A percentile compares a stretch with the other conserved stretches of the same genome.
phyloP scores from a whole-genome alignment of 2,797 vertebrate genomes.

The Atherinosoma microstoma region DNA sequence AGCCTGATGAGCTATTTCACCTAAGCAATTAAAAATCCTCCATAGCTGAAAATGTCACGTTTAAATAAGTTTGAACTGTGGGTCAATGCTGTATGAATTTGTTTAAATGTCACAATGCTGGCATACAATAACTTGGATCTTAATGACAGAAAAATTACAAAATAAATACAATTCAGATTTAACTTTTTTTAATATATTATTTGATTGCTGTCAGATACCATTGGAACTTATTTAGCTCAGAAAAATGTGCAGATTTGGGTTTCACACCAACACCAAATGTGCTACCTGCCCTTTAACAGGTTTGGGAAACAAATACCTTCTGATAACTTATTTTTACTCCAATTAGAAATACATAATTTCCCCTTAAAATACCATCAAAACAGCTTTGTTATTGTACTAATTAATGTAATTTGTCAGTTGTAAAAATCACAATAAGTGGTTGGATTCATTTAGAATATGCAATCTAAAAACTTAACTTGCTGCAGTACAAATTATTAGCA shows the following conservation, averaged over 20 bases:
- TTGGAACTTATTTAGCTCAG: background rate
- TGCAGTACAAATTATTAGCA: constrained; percentile 20
- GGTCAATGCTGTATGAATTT: background rate
- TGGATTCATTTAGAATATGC: too few relatives aligned
- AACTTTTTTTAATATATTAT: background rate
- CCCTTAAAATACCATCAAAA: too few relatives aligned
- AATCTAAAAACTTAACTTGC: background rate
- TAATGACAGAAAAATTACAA: background rate
- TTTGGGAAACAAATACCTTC: background rate
- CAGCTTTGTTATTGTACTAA: too few relatives aligned
- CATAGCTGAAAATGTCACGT: background rate
- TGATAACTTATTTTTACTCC: too few relatives aligned
- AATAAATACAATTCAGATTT: too few relatives aligned
- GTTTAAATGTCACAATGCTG: background rate
- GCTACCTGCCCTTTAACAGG: background rate
- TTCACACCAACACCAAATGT: background rate
- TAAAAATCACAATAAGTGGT: too few relatives aligned
- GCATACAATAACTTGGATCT: background rate
- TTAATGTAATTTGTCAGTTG: too few relatives aligned
- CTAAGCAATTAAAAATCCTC: background rate
- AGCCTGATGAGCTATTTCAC: background rate
- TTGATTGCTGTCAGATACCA: background rate
- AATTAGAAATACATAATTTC: too few relatives aligned
- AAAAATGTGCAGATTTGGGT: background rate
- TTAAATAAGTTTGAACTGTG: background rate